Base-by-base conservation (phyloP, 2,113 vertebrate species). In the Pyxicephalus adspersus region DNA sequence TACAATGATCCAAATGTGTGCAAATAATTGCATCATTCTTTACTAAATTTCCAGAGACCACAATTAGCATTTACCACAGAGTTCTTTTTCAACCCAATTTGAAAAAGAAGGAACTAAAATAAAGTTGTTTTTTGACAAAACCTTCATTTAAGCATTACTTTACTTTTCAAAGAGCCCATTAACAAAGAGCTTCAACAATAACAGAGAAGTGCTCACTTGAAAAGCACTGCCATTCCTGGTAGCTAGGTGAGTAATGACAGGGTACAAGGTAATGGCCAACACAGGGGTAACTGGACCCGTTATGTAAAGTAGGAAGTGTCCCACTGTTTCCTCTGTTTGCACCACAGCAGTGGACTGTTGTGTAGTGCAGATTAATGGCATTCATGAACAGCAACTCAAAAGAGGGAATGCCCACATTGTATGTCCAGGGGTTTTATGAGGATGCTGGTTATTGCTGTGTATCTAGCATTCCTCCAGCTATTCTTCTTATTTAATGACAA, bases 271-370 rank as follows among this genome's bases (percentile, higher is more conserved):
- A 81, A 81, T 81, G 79, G 60, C 34, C n/a, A 23, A 54, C 29
- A 57, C 60, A 57, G 25, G 13, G n/a, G 79, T 38, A 72, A 74
- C 57, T 57, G 58, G 68, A 52, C 79, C 50, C 54, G 26, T 57
- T 51, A 57, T 55, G 70, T 64, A 64, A 81, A 55, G 79, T 29
- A 74, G 79, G 79, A 81, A 81, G 79, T 74, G 26, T 72, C 79
- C 79, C 26, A 81, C 79, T 64, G 70, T 81, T 81, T 74, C 60
- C 45, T 38, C 79, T 57, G 79, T 74, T 57, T 64, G 79, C 23
- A 50, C 70, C 79, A 64, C 79, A 81, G 68, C 68, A 81, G 79
- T 81, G 28, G 61, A 72, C 79, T 81, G 79, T 81, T 81, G 60
- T 65, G 79, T 81, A 52, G 23, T 64, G 38, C 45, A 81, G 68